Base-by-base conservation (phyloP, 1,140 invertebrate genomes). In the Ganaspis sp. region DNA sequence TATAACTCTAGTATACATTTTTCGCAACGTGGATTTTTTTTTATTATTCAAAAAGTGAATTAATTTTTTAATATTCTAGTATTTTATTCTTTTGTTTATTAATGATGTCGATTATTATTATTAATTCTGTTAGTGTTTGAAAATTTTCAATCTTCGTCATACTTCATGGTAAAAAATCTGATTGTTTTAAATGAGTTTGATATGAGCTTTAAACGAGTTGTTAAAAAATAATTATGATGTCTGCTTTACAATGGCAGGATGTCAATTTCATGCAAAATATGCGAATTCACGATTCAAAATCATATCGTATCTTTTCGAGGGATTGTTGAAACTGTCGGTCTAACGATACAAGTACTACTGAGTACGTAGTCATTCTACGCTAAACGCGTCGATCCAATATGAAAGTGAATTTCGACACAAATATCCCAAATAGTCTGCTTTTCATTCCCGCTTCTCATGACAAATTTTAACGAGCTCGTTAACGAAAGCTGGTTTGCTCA, bases 391-490 rank as follows among this genome's bases (percentile, higher is more conserved):
- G 75, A 75, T 81, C 75, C 76, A 77, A 73, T 34, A 58, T 77
- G 79, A 80, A 80, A 79, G 69, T 54, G 37, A 77, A 77, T 84
- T 75, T 69, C 78, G 82, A 81, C 80, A 81, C 69, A 77, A 76
- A 77, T 76, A 84, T 80, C 78, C 73, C 78, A 81, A 83, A 83
- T 83, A 81, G 80, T 83, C 72, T 79, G 70, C 82, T 80, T 80
- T 83, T 83, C 73, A 81, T 69, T 81, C 80, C 78, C 78, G 78
- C 80, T 77, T 74, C 64, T 73, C 73, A 84, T 81, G 80, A 80
- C 82, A 83, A 80, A 78, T 83, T 83, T 83, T 81, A 83, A 83
- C 82, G 82, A 83, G 80, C 78, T 83, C 82, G 80, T 83, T 83
- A 83, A 84, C 80, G 73, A 77, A 74, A 76, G 79, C 77, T 77